phyloP scores from a whole-genome alignment of 35 echinoderm and acorn worm species.

The Apostichopus californicus region DNA sequence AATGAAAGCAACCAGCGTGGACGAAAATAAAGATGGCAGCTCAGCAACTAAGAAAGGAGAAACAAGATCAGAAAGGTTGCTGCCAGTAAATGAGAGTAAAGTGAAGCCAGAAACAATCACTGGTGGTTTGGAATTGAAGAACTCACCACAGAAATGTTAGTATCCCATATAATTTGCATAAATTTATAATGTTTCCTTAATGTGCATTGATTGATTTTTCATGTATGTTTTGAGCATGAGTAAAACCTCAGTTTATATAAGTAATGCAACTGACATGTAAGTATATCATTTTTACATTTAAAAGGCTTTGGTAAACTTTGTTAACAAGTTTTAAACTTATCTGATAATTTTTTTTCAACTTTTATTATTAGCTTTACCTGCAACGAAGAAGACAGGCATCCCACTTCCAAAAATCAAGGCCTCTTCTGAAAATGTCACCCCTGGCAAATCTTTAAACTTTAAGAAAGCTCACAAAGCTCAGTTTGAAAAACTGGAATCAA shows the following conservation, averaged over 20 bases:
- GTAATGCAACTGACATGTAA: neutral
- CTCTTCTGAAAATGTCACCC: constrained; percentile 50
- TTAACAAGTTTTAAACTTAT: neutral
- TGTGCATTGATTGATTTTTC: no score
- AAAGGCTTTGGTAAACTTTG: no score
- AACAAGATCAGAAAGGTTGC: neutral
- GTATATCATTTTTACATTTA: no score
- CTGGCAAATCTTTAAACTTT: constrained; percentile 74
- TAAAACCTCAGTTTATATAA: no score
- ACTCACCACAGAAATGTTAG: neutral
- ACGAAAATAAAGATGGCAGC: neutral
- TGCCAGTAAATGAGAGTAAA: neutral
- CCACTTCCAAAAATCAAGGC: constrained; percentile 32
- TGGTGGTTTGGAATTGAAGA: neutral
- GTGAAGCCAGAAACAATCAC: neutral
- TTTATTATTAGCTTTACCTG: neutral
- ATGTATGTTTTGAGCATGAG: no score
- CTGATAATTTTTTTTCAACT: neutral
- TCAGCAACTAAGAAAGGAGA: neutral
- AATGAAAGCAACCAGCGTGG: neutral
- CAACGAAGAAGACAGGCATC: constrained; percentile 54
- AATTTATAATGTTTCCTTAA: no score
- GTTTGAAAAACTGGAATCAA: constrained; percentile 93
- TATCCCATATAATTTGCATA: no score
- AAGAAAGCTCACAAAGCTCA: constrained; percentile 71